phyloP scores from a whole-genome alignment of 2,113 vertebrate genomes.

The Litocranius walleri region DNA sequence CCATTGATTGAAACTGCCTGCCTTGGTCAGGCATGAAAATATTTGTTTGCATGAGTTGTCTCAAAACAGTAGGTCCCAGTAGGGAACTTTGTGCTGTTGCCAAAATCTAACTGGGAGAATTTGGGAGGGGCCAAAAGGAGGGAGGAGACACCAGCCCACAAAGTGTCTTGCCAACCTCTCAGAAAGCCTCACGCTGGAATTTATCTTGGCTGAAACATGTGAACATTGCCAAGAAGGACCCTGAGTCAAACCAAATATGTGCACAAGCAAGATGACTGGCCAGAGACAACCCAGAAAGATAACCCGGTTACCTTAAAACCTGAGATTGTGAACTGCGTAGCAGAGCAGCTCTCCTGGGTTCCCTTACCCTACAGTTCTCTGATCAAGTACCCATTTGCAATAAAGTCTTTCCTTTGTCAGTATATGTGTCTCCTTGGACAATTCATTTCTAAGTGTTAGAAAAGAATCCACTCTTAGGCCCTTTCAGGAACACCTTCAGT shows the following conservation, averaged over 20 bases:
- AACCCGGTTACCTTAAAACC: neutral
- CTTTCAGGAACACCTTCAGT: neutral
- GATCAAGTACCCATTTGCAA: neutral
- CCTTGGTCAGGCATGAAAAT: neutral
- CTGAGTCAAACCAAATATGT: neutral
- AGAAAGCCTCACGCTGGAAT: neutral
- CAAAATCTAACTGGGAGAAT: neutral
- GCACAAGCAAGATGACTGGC: neutral
- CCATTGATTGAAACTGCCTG: neutral
- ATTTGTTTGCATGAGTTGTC: neutral
- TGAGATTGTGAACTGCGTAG: neutral
- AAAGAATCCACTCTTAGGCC: neutral
- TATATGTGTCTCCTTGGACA: neutral
- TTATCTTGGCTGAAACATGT: neutral
- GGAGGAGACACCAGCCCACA: neutral
- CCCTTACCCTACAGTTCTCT: neutral
- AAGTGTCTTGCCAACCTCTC: neutral
- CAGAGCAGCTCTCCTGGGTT: neutral
- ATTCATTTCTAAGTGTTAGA: neutral
- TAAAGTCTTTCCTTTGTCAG: neutral
- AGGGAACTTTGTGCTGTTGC: neutral
- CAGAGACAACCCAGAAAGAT: neutral
- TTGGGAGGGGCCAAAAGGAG: neutral
- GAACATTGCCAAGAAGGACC: neutral
- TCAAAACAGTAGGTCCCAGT: neutral